Base-by-base conservation (phyloP, 2,113 vertebrate species). In the Chloroceryle aenea region DNA sequence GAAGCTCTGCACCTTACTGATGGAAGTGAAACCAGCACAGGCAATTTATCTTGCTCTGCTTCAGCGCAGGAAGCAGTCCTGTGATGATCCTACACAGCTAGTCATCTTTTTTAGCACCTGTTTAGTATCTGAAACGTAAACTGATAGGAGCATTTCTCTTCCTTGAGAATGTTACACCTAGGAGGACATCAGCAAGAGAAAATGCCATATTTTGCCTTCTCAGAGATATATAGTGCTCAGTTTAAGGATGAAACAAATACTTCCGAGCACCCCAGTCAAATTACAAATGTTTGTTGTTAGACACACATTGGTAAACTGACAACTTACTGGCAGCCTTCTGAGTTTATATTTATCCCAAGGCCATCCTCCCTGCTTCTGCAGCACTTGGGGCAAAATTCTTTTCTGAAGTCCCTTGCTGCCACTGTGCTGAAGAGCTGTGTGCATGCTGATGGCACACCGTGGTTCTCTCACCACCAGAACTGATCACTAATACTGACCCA, bases 281-380 rank as follows among this genome's bases (percentile, higher is more conserved):
- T 58, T 19, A 47, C 22, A 38, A 55, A 45, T 8, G 15, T 43
- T 72, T 79, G 53, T 30, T 52, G 43, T 22, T 27, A 72, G 56
- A 79, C 21, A 64, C 48, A 61, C n/a, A 7, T 0, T n/a, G 62
- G 15, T 40, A 40, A 93, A 50, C 55, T 38, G 48, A 47, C 56
- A 58, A 18, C 26, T 50, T 22, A 45, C 42, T 67, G 71, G 38
- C 42, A 55, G 12, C 0, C 8, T 71, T 45, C 32, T 0, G 1
- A 81, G 36, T 1, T 16, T 26, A 30, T 59, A n/a, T 13, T 66
- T 40, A 56, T n/a, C 59, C 43, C 29, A 40, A 79, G 53, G 38
- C 25, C 30, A 63, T 10, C 16, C 36, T 52, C 59, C 10, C 27
- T 4, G 9, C 19, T 9, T 93, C 4, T 56, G 25, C 53, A 85